These are phyloP conservation scores for Myripristis jacobus DNA, from an alignment of 2,797 vertebrate genomes.

Conservation along the genomic window DNA sequence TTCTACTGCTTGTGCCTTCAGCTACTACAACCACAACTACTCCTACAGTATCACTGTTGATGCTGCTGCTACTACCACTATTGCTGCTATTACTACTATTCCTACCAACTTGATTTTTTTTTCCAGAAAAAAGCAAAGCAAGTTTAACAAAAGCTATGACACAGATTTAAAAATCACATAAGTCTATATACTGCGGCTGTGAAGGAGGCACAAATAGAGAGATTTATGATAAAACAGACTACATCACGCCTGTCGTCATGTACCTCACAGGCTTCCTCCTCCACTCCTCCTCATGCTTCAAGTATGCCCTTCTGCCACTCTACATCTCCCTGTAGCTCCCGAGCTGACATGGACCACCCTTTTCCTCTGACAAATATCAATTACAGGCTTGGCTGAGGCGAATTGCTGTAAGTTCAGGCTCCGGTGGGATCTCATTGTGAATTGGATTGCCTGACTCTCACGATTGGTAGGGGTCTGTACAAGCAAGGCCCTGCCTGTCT, in stretches of 20 bases:
- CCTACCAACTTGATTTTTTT: not conserved
- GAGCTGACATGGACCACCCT: conserved; percentile 63
- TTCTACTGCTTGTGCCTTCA: too few relatives aligned
- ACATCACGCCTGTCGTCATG: not conserved
- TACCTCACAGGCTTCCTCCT: conserved; percentile 17
- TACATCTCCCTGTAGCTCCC: conserved; percentile 42
- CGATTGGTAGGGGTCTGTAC: conserved; percentile 61
- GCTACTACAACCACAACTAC: too few relatives aligned
- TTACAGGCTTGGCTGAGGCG: conserved; percentile 66
- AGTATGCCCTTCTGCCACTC: conserved; percentile 16
- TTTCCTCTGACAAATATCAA: conserved; percentile 74
- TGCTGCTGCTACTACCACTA: not conserved
- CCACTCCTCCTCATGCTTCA: conserved; percentile 1
- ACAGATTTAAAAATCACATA: not conserved
- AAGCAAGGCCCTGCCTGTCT: conserved; percentile 53
- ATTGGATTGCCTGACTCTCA: conserved; percentile 68
- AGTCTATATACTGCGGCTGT: not conserved
- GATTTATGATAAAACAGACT: conserved; percentile 16
- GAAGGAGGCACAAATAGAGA: conserved; percentile 1
- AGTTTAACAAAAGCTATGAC: not conserved
- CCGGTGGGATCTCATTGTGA: conserved; percentile 69
- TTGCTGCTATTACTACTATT: not conserved
- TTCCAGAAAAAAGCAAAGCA: too few relatives aligned
- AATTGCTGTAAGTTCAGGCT: conserved; percentile 55
- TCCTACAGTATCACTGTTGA: too few relatives aligned